Evolutionary conservation across 1,140 invertebrate species (phyloP), one percentile per base, ranked within the genome.

Genomic region (Elysia chlorotica): DNA sequence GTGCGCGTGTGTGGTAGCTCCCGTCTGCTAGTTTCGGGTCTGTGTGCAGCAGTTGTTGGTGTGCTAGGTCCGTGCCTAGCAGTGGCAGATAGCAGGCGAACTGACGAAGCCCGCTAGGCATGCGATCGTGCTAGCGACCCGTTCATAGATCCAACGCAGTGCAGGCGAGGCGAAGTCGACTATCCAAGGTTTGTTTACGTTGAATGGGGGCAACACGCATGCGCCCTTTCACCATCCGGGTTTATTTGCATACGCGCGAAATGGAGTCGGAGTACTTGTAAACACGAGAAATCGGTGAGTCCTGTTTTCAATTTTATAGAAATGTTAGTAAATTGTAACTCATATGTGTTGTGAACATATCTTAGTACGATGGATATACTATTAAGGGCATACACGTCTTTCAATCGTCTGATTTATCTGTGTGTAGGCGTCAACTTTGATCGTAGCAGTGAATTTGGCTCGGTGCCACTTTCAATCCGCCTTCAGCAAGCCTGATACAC

Each of bases 181-280:
- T n/a, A n/a, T n/a, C n/a, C n/a, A n/a, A n/a, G n/a, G 63, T 37
- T 37, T 59, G 67, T 69, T 69, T 59, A 69, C 54, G 67, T 59
- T 69, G 3, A 69, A 69, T 53, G 67, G 31, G 31, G 35, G 67
- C 28, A 71, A 71, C 41, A 62, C 74, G 69, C 74, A 75, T 75
- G 74, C 74, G 74, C 74, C 71, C 30, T 37, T 23, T 21, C 62
- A 30, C 57, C 74, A 75, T 75, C 69, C 74, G 74, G 74, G 74
- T 59, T 37, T 67, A 36, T 53, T 48, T 67, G 74, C 74, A 66
- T 75, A 74, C 74, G 74, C 74, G 74, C 74, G 74, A 75, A 75
- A 75, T 75, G 74, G 74, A 75, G 74, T 75, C 74, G 70, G 74
- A 75, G n/a, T n/a, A n/a, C n/a, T n/a, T n/a, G 74, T 75, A 75